These are phyloP conservation scores for Drosophila nikananu DNA, from an alignment of 1,140 invertebrate species.

Conservation along the genomic window DNA sequence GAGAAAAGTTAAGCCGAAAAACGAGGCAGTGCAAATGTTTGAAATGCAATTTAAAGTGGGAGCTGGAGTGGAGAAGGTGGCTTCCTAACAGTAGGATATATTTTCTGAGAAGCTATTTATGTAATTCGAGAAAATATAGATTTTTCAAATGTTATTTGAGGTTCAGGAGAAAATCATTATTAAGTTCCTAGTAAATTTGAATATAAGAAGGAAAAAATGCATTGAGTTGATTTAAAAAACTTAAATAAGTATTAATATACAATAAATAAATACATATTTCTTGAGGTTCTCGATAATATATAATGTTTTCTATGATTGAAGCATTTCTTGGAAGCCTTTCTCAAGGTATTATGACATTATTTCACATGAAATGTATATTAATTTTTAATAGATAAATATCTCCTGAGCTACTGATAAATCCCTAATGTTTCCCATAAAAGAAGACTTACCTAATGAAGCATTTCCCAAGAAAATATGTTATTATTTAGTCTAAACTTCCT, in stretches of 20 bases:
- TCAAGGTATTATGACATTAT: too few species aligned
- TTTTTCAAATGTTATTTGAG: not conserved
- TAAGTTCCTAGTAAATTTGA: too few species aligned
- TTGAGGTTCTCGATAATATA: not conserved
- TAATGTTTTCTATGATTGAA: too few species aligned
- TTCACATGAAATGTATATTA: too few species aligned
- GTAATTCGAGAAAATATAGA: not conserved
- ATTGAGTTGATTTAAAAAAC: too few species aligned
- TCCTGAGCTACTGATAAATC: too few species aligned
- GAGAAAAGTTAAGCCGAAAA: constrained; percentile 23
- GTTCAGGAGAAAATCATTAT: not conserved
- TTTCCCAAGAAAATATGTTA: not conserved
- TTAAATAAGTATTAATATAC: not conserved
- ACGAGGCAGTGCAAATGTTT: constrained; percentile 25
- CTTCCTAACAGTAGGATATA: not conserved
- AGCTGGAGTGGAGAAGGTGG: not conserved
- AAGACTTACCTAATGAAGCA: not conserved
- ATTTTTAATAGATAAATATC: too few species aligned
- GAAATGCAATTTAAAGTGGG: constrained; percentile 3
- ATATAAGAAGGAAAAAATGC: not conserved
- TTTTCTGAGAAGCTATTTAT: not conserved
- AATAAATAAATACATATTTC: not conserved
- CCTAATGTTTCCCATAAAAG: not conserved
- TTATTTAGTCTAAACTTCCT: not conserved
- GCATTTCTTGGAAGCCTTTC: too few species aligned